phyloP scores from a whole-genome alignment of 1,140 invertebrate genomes.

The Goniozus legneri region DNA sequence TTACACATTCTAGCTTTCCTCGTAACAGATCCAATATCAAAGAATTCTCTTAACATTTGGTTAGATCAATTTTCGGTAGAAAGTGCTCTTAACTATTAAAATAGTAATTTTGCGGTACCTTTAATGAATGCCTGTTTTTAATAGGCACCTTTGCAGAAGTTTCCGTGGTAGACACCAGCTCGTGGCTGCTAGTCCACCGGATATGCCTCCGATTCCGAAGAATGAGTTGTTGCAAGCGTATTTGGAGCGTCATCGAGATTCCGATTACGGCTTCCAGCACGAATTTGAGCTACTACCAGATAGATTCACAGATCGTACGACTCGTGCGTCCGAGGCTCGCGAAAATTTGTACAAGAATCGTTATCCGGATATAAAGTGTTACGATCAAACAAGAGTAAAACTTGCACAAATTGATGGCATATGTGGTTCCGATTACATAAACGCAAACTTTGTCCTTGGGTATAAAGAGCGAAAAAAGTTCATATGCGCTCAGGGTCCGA shows the following conservation, averaged over 20 bases:
- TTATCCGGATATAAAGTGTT: constrained; percentile 87
- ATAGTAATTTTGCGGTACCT: constrained; percentile 2
- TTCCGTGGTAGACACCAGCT: constrained; percentile 65
- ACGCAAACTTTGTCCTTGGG: constrained; percentile 87
- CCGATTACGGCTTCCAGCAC: constrained; percentile 83
- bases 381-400: constrained; percentile 88
- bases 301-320: constrained; percentile 81
- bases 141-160: constrained; percentile 59
- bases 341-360: constrained; percentile 86
- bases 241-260: constrained; percentile 76
- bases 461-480: constrained; percentile 92
- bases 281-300: constrained; percentile 85
- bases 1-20: too few species aligned
- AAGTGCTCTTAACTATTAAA: too few species aligned
- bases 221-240: constrained; percentile 70
- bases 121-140: constrained; percentile 30
- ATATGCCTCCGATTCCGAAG: constrained; percentile 75
- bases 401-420: constrained; percentile 72
- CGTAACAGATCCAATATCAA: too few species aligned
- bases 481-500: constrained; percentile 90
- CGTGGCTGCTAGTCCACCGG: constrained; percentile 67
- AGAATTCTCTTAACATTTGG: too few species aligned
- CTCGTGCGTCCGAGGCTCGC: constrained; percentile 78
- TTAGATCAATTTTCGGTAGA: too few species aligned
- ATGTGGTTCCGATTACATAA: constrained; percentile 84